Base-by-base conservation (phyloP, 2,797 vertebrate species). In the Sebastes dallii region DNA sequence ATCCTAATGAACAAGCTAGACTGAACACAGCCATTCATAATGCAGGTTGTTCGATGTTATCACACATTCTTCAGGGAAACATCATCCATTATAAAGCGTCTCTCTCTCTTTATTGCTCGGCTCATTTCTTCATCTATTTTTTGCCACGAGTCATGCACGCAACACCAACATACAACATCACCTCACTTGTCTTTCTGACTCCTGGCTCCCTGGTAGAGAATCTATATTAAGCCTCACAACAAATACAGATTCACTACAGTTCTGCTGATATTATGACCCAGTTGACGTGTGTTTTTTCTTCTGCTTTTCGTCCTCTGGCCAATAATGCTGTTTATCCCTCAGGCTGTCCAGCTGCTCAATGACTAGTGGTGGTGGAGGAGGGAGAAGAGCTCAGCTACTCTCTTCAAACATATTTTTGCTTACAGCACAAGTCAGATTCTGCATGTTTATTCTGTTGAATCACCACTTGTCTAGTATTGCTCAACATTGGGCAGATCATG, bases 21-120 rank as follows among this genome's bases (percentile, higher is more conserved):
- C 10, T 36, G 66, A 87, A 64, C 66, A 78, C 42, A 85, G 65
- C 24, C 80, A 87, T 92, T 87, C 75, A 78, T 89, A 89, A 90
- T 78, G 62, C 77, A 89, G 46, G 36, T 72, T 76, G 80, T 90
- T 6, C 3, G 29, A 72, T 76, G 89, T 82, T 88, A 89, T 77
- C 56, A 24, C 79, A 81, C 66, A 82, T 24, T 65, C 74, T 80
- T 75, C 59, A 54, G 80, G 55, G 62, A 52, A 82, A 74, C 42
- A 80, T 84, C 67, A 75, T 85, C 36, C 59, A 64, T 78, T 80
- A 84, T 71, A 69, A n/a, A 32, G 20, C 24, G 30, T 55, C 46
- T 75, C 59, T 85, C 42, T 69, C 50, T 73, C 20, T 61, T n/a
- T 62, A 72, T 70, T 14, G 62, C 59, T 30, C 30, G 5, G 18